These are phyloP conservation scores for Drosophila nigromelanica DNA, from an alignment of 1,140 invertebrate genomes.

Conservation along the genomic window DNA sequence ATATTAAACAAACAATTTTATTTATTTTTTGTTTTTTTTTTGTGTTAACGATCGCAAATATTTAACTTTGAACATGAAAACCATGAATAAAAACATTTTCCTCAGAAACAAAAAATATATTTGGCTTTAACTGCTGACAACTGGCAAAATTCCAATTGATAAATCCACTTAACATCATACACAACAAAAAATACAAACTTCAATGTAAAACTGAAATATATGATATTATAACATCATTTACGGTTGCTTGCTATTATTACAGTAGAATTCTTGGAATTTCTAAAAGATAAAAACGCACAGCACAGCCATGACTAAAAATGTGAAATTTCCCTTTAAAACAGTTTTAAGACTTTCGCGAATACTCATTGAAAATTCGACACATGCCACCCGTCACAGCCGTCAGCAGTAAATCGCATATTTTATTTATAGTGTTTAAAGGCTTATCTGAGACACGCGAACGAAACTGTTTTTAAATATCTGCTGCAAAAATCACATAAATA, in stretches of 20 bases:
- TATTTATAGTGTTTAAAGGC: constrained; percentile 6
- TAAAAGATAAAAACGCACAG: background rate
- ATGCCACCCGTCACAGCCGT: background rate
- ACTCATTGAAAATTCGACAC: constrained; percentile 18
- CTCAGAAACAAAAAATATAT: background rate
- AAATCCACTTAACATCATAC: background rate
- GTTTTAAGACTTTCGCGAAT: background rate
- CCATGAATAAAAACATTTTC: too few species aligned
- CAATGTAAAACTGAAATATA: background rate
- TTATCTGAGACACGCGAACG: background rate
- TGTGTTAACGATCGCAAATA: too few species aligned
- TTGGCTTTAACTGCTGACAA: background rate
- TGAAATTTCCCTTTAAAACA: background rate
- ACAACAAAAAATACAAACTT: background rate
- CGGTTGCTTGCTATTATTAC: background rate
- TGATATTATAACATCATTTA: background rate
- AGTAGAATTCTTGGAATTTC: constrained; percentile 3
- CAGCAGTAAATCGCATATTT: constrained; percentile 8
- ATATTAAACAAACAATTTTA: too few species aligned
- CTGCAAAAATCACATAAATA: constrained; percentile 37
- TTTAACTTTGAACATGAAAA: background rate
- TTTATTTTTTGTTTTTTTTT: too few species aligned
- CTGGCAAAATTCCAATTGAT: constrained; percentile 1
- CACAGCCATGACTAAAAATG: background rate
- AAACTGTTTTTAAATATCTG: constrained; percentile 21